These are phyloP conservation scores for Brachionus plicatilis DNA, from an alignment of 1,140 invertebrate species.

Conservation along the genomic window DNA sequence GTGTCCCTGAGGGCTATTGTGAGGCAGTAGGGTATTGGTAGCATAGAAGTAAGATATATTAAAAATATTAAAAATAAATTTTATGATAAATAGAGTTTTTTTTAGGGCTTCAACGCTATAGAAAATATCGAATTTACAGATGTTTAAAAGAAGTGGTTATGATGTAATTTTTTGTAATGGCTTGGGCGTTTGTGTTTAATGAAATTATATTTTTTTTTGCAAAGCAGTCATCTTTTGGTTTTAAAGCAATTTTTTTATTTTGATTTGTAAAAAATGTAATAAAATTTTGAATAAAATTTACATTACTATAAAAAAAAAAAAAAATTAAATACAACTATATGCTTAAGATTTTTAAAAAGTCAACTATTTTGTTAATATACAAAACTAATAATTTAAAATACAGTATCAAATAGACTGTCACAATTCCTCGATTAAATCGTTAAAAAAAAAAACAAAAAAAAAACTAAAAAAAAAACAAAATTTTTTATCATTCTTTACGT, in stretches of 20 bases:
- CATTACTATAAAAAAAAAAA: not conserved
- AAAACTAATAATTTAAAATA: conserved; percentile 1
- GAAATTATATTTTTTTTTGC: not conserved
- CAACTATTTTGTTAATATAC: not conserved
- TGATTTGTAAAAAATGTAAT: not conserved
- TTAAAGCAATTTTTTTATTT: not conserved
- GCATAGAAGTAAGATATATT: too few species aligned
- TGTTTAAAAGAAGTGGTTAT: too few species aligned
- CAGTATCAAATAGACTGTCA: not conserved
- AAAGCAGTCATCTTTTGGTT: not conserved
- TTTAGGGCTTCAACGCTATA: too few species aligned
- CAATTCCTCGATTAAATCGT: not conserved
- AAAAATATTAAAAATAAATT: too few species aligned
- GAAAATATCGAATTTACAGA: too few species aligned
- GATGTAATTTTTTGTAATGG: too few species aligned
- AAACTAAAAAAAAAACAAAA: not conserved
- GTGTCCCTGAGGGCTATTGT: too few species aligned
- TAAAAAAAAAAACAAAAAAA: not conserved
- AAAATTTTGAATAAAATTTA: not conserved
- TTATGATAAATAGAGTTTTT: too few species aligned
- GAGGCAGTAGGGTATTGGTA: too few species aligned
- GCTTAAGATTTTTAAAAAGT: not conserved
- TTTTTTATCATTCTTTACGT: not conserved
- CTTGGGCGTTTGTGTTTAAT: not conserved
- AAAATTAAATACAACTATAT: not conserved